These are phyloP conservation scores for Nannobrachium achirus DNA, from an alignment of 2,113 vertebrate genomes.

Conservation along the genomic window DNA sequence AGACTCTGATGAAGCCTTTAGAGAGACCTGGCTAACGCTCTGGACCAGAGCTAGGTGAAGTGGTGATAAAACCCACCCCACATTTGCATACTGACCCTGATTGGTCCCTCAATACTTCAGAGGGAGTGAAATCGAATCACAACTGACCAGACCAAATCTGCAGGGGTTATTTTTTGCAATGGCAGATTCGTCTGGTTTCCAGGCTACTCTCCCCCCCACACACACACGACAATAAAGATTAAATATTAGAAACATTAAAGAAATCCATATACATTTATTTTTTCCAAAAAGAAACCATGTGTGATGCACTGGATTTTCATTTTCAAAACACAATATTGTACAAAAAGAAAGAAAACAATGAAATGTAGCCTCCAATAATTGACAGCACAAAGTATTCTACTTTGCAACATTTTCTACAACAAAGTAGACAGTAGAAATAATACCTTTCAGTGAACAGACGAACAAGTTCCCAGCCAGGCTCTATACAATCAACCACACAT, in stretches of 20 bases:
- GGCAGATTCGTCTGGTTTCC: no score
- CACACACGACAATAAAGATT: constrained; percentile 3
- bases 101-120: no score
- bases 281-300: constrained; percentile 20
- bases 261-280: constrained; percentile 11
- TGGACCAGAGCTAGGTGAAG: no score
- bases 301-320: constrained; percentile 6
- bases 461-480: background rate
- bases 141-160: no score
- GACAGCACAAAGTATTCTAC: constrained; percentile 23
- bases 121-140: no score
- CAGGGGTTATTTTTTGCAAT: no score
- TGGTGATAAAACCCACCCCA: no score
- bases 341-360: constrained; percentile 1
- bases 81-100: no score
- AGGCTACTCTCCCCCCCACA: no score
- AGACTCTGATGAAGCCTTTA: no score
- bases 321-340: background rate
- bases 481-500: background rate
- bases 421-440: background rate
- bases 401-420: constrained; percentile 7
- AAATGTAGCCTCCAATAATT: constrained; percentile 17
- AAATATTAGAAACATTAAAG: constrained; percentile 35
- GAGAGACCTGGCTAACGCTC: no score
- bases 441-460: background rate